Evolutionary conservation across 2,888 invertebrate species (phyloP).

Genomic region (Taenaris catops): DNA sequence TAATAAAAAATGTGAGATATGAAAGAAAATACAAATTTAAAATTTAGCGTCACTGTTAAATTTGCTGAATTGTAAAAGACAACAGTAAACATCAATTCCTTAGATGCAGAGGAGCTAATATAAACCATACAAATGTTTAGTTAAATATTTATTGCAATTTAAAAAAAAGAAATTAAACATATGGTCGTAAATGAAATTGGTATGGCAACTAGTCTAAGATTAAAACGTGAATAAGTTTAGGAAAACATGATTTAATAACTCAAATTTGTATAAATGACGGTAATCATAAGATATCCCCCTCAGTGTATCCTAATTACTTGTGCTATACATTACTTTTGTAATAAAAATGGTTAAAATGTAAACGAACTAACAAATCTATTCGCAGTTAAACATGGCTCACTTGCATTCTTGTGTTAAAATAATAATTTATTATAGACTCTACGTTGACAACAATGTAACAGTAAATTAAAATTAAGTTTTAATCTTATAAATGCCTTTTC

Average conservation of each 20-base stretch:
- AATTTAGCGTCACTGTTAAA: constrained; percentile 1
- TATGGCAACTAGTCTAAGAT: too few species aligned
- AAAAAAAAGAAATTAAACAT: too few species aligned
- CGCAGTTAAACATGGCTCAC: constrained; percentile 16
- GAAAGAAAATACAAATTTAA: not conserved
- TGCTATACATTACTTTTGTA: constrained; percentile 6
- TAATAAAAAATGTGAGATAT: constrained; percentile 3
- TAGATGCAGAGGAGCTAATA: constrained; percentile 3
- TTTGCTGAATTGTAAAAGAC: constrained; percentile 7
- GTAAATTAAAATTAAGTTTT: constrained; percentile 59
- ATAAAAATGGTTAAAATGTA: constrained; percentile 3
- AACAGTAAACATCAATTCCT: constrained; percentile 12
- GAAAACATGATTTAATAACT: too few species aligned
- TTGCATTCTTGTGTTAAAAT: constrained; percentile 42
- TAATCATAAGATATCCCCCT: too few species aligned
- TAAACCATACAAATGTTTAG: too few species aligned
- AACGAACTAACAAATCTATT: constrained; percentile 14
- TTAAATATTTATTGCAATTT: too few species aligned
- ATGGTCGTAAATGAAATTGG: too few species aligned
- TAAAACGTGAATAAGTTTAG: too few species aligned
- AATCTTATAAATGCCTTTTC: constrained; percentile 66
- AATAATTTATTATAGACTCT: constrained; percentile 75
- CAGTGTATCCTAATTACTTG: too few species aligned
- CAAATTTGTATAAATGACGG: too few species aligned
- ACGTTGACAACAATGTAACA: constrained; percentile 70